Conservation (phyloP, 2,113 vertebrate species). For the Eidolon helvum region DNA sequence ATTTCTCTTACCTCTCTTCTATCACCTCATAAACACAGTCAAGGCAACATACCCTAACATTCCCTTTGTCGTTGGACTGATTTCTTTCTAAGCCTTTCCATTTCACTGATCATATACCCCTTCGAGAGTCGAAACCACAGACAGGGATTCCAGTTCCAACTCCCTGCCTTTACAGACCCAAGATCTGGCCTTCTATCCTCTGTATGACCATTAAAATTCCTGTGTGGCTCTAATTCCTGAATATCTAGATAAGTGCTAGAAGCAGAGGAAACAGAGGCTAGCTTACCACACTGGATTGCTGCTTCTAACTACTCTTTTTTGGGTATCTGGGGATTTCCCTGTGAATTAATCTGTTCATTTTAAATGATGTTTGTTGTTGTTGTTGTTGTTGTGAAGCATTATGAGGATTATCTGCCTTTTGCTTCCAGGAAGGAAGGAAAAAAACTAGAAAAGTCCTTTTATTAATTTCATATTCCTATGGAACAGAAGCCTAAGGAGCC, state of each 20-base stretch:
- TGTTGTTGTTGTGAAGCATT: background rate
- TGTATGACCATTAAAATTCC: background rate
- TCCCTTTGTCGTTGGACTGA: background rate
- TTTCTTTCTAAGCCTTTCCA: background rate
- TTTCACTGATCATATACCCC: background rate
- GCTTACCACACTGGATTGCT: background rate
- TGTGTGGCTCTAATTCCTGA: background rate
- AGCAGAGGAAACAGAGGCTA: background rate
- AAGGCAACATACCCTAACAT: background rate
- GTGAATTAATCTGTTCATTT: background rate
- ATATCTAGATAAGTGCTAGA: background rate
- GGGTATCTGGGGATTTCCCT: background rate
- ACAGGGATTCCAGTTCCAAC: background rate
- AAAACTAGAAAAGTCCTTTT: background rate
- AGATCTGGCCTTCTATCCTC: background rate
- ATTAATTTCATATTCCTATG: background rate
- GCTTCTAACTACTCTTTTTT: background rate
- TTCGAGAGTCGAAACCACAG: background rate
- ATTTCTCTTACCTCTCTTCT: background rate
- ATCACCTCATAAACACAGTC: background rate
- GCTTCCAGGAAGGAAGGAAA: background rate
- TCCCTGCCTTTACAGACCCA: background rate
- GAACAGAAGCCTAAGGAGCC: background rate
- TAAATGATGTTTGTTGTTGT: background rate
- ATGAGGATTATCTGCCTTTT: background rate